Percentiles rank a stretch among this genome's conserved stretches.
Conservation (phyloP, 2,797 vertebrate species). For the Brachyalestes nurse region DNA sequence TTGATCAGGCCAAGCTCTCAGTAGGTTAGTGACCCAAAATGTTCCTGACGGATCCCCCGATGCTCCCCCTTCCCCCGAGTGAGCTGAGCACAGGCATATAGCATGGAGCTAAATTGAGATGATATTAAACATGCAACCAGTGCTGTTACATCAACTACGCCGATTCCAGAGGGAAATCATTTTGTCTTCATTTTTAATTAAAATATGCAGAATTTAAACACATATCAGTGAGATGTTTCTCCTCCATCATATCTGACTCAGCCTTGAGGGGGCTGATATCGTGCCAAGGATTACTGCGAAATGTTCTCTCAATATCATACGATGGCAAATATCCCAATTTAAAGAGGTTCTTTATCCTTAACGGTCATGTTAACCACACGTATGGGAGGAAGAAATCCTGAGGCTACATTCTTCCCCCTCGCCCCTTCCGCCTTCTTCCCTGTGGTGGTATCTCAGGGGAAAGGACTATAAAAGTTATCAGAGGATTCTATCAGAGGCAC, state of each 20-base stretch:
- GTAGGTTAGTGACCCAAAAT: too few species aligned
- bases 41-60: not conserved
- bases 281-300: not conserved
- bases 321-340: not conserved
- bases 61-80: too few species aligned
- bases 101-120: not conserved
- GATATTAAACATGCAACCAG: not conserved
- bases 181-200: not conserved
- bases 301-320: constrained; percentile 12
- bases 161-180: not conserved
- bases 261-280: not conserved
- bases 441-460: constrained; percentile 43
- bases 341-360: not conserved
- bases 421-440: constrained; percentile 18
- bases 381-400: not conserved
- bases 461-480: constrained; percentile 59
- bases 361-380: not conserved
- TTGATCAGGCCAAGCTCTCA: too few species aligned
- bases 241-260: not conserved
- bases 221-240: not conserved
- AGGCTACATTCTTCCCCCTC: not conserved
- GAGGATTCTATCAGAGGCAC: constrained; percentile 52
- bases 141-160: not conserved
- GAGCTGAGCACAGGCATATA: not conserved
- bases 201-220: not conserved